Base-by-base conservation (phyloP, 2,888 invertebrate species). In the Dryomyza anilis region DNA sequence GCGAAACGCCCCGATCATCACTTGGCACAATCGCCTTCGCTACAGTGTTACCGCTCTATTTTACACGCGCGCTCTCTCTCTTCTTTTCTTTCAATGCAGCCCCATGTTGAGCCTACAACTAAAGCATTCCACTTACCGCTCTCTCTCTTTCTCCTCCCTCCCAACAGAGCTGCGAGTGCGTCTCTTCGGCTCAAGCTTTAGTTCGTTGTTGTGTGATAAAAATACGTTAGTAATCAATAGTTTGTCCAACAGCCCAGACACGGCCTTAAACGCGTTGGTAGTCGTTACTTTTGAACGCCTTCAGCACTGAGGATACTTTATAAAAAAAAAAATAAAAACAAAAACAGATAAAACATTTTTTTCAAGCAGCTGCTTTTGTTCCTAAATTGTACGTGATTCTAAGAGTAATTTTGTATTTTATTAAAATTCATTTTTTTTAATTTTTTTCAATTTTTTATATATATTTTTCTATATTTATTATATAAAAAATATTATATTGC, bases 151-250 rank as follows among this genome's bases (percentile, higher is more conserved):
- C n/a, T 39, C 39, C 39, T 39, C 12, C 39, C 39, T 39, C n/a
- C n/a, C n/a, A n/a, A n/a, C n/a, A n/a, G n/a, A n/a, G n/a, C n/a
- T n/a, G n/a, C 19, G 43, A 16, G 43, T 43, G 16, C 8, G 19
- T 43, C 43, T 43, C 53, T 30, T 21, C 65, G 46, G 52, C 39
- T 63, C 63, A 39, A 78, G 79, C 79, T 79, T 79, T 79, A 79
- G 78, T 79, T 74, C 73, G 75, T 78, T 79, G 81, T 73, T 78
- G 81, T 81, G 80, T 81, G 79, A 80, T 81, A 81, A 81, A 81
- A 81, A 78, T 79, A 78, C 79, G 78, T 81, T 81, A 81, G 81
- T 81, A 81, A 81, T 78, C 82, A 80, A 80, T 80, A 81, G 81
- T 76, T 79, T 77, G 78, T 74, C 76, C 75, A 81, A 77, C 78